These are phyloP conservation scores for Aphelinus certus DNA, from an alignment of 1,140 invertebrate species.

Conservation along the genomic window DNA sequence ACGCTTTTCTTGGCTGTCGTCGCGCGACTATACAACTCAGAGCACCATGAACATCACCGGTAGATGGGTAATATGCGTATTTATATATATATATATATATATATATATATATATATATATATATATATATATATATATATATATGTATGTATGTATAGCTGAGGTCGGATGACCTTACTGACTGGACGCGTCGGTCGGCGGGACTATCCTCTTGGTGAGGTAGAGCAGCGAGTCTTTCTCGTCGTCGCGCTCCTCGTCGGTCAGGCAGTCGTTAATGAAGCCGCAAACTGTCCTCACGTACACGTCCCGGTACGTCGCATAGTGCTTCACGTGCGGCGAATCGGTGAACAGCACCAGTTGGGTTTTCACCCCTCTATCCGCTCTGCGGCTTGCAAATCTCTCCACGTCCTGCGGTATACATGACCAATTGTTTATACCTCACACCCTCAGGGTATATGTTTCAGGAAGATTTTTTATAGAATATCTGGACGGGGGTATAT, in stretches of 20 bases:
- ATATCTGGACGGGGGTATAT: no score
- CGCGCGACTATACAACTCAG: no score
- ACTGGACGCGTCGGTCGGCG: slow-evolving; percentile 27
- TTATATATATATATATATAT: slow-evolving; percentile 6
- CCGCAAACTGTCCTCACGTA: slow-evolving; percentile 71
- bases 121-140: no score
- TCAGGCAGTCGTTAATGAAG: slow-evolving; percentile 71
- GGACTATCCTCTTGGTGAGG: slow-evolving; percentile 52
- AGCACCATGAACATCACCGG: no score
- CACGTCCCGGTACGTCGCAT: slow-evolving; percentile 69
- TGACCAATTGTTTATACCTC: slow-evolving; percentile 6
- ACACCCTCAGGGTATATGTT: no score
- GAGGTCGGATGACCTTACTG: no score
- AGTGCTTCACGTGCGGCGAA: slow-evolving; percentile 78
- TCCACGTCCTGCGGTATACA: slow-evolving; percentile 68
- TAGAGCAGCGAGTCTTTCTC: slow-evolving; percentile 22
- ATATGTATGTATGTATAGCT: no score
- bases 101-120: neutral
- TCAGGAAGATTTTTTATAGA: no score
- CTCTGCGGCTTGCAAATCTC: slow-evolving; percentile 69
- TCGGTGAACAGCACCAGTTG: slow-evolving; percentile 72
- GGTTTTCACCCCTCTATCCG: slow-evolving; percentile 70
- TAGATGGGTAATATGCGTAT: neutral
- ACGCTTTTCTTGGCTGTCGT: no score
- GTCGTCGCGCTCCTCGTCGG: slow-evolving; percentile 20